Base-by-base conservation (phyloP, 92 coral and sea anemone genomes). In the Hydrozoanthus gracilis region DNA sequence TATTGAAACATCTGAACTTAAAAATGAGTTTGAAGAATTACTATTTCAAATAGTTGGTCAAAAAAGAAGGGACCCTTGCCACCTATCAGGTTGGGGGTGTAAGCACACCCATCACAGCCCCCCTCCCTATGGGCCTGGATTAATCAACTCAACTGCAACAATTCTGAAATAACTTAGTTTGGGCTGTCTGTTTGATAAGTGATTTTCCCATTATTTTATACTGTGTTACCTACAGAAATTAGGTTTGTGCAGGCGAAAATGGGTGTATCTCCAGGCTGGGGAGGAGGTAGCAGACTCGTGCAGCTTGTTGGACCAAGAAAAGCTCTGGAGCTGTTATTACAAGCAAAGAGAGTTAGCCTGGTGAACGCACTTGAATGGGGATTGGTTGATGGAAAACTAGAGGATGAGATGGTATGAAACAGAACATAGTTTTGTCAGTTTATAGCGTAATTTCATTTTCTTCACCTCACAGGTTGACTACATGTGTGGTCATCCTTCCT, bases 191-290 rank as follows among this genome's bases (percentile, higher is more conserved):
- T 27, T 27, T 27, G 39, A 27, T 27, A 27, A 27, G 1, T 12
- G 3, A n/a, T 58, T 68, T 68, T 35, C 12, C 44, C 5, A 39
- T 15, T 27, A 27, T 27, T 27, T 27, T 27, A 27, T 2, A 27
- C 39, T 27, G 2, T 27, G 2, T 27, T 27, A 72, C 80, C 78
- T 86, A 69, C 92, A 91, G 99, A 91, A 86, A 90, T 96, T 20
- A 88, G 90, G 60, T 96, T 93, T 88, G 94, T 96, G 18, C 96
- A 96, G 74, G 98, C 96, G 3, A 93, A 84, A 85, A 93, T 96
- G 96, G 96, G 96, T 52, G 84, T 96, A 83, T 87, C 96, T n/a
- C 96, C 99, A 15, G 99, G 99, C 46, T 96, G 99, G 98, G 99
- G 98, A 78, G 99, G 99, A 7, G 99, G 98, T 20, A 85, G 93